Evolutionary conservation across 1,140 invertebrate genomes (phyloP), one percentile per base, ranked within the genome.

Genomic region (Drosophila leontia): DNA sequence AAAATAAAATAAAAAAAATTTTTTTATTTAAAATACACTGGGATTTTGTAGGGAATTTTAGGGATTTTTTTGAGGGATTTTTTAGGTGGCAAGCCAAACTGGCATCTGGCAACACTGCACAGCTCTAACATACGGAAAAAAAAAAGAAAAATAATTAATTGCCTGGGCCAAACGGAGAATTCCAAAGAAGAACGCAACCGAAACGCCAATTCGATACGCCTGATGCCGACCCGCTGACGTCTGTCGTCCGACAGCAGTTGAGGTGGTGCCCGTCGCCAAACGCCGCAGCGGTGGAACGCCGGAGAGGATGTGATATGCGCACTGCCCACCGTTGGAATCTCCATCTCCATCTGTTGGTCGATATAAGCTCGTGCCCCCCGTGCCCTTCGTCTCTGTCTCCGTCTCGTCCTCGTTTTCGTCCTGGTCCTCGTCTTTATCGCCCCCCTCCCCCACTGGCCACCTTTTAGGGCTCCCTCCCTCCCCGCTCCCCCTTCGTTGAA

Each of bases 281-380:
- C 53, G 19, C 62, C 57, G 35, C 35, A 57, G 55, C 19, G 55
- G 55, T 57, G 62, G 58, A 65, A 62, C 62, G 57, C 62, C 57
- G 57, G 57, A 41, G 57, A 62, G 62, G 58, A 65, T 65, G 39
- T 65, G 62, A 65, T 62, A 29, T 65, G 62, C 62, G 62, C 53
- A 65, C 62, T 65, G 57, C 57, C 39, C 53, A 39, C 53, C 53
- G 53, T 56, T 56, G 53, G 53, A 56, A 39, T 39, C 53, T 56
- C 62, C 53, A 19, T 62, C 57, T 62, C 62, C 62, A 56, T 56
- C 53, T 56, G 62, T 41, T 65, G 62, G 57, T 62, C 62, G 62
- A 65, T 65, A 65, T 65, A 62, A 62, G 60, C 62, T 65, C 62
- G 62, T 65, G 62, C 57, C 57, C 61, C 55, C 55, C 17, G 53